Base-by-base conservation (phyloP, 2,888 invertebrate genomes). In the Cyrtodaria siliqua region DNA sequence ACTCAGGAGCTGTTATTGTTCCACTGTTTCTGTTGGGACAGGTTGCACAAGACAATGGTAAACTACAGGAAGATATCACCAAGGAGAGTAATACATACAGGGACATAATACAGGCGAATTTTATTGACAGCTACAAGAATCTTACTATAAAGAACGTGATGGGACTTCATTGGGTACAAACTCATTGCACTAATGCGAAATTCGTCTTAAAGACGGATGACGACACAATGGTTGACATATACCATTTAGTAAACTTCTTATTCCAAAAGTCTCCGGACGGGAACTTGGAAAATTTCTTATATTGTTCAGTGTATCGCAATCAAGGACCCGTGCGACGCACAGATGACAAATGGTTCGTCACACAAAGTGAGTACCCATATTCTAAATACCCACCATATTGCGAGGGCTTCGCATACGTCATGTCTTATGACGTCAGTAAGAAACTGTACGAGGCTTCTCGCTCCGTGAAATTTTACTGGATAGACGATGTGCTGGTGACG, bases 181-280 rank as follows among this genome's bases (percentile, higher is more conserved):
- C 82, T 38, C 85, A 84, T 67, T 92, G 92, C 73, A 84, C 79
- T n/a, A 76, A 87, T 33, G 90, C 90, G 1, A 85, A 86, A 55
- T 92, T 86, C 59, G 82, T 92, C 23, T 79, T 92, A 18, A 92
- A 92, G 74, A 81, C 87, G 0, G 92, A 92, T 69, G 93, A 93
- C 72, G 93, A 93, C 57, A 89, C 90, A 0, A 86, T 92, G 66
- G 86, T 92, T n/a, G 91, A 92, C 57, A 74, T 88, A 90, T 91
- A 96, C 26, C 95, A 95, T 83, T 94, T 94, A 79, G 92, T 95
- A 38, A 59, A 77, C 9, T 86, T 84, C 60, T 67, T 89, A 3
- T 42, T 63, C 16, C 62, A 62, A n/a, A 75, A 72, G 42, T 70
- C 70, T 0, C 76, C 70, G 0, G 74, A 76, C 44, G 72, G 74